phyloP scores from a whole-genome alignment of 2,888 invertebrate genomes.

The Sycophila texana region DNA sequence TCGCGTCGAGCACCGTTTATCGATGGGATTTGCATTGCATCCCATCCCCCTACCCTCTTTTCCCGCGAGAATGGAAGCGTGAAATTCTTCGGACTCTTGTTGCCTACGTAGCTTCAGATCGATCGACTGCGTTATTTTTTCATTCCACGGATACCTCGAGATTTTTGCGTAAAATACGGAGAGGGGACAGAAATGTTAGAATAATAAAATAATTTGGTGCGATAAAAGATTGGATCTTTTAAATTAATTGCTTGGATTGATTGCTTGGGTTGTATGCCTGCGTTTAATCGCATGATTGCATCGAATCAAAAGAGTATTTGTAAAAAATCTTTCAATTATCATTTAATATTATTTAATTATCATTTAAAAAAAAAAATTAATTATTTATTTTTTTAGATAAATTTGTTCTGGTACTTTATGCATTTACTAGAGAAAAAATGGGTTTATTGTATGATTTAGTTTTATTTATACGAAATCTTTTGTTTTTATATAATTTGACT shows the following conservation, averaged over 20 bases:
- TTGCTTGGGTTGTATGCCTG: too few relatives aligned
- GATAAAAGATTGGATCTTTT: not conserved
- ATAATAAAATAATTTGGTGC: not conserved
- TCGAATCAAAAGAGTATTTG: not conserved
- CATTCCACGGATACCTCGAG: too few relatives aligned
- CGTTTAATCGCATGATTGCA: not conserved
- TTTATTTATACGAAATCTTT: too few relatives aligned
- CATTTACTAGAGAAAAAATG: too few relatives aligned
- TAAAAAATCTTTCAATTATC: too few relatives aligned
- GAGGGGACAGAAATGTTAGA: not conserved
- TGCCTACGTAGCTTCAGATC: not conserved
- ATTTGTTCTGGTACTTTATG: too few relatives aligned
- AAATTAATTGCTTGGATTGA: too few relatives aligned
- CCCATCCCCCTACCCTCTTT: not conserved
- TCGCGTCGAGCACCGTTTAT: conserved; percentile 65
- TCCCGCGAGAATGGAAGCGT: conserved; percentile 31
- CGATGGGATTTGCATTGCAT: conserved; percentile 62
- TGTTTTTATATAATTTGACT: too few relatives aligned
- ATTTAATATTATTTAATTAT: too few relatives aligned
- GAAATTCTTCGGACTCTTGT: conserved; percentile 35
- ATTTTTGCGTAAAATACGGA: not conserved
- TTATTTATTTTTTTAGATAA: too few relatives aligned
- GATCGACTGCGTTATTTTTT: not conserved
- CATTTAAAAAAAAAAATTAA: too few relatives aligned
- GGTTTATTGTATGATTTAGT: too few relatives aligned